Evolutionary conservation across 2,888 invertebrate species (phyloP).

Genomic region (Chrysotoxum bicinctum): DNA sequence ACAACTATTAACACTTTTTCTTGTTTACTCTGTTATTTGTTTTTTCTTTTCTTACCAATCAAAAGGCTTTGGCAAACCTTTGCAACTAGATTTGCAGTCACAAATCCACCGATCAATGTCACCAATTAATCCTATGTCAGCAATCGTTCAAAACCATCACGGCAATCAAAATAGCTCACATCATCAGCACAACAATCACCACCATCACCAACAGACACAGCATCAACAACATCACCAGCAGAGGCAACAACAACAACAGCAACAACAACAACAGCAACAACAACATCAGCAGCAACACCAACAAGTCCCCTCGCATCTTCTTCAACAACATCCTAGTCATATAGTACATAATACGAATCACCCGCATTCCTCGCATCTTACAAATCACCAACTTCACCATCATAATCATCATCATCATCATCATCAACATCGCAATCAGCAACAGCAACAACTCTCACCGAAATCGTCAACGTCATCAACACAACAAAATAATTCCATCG

Average conservation of each 20-base stretch:
- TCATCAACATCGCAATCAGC: constrained; percentile 45
- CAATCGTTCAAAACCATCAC: constrained; percentile 51
- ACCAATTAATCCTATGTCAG: constrained; percentile 63
- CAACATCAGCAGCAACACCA: constrained; percentile 23
- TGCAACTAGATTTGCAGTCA: constrained; percentile 74
- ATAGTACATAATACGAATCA: neutral
- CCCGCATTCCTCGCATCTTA: constrained; percentile 34
- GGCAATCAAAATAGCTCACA: constrained; percentile 36
- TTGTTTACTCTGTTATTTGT: neutral
- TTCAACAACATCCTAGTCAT: constrained; percentile 41
- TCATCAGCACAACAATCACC: constrained; percentile 50
- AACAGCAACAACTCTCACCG: constrained; percentile 44
- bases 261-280: constrained; percentile 36
- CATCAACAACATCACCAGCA: constrained; percentile 43
- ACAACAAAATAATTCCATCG: constrained; percentile 52
- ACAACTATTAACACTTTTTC: neutral
- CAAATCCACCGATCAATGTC: constrained; percentile 72
- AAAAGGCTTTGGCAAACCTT: constrained; percentile 73
- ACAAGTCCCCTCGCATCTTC: constrained; percentile 8
- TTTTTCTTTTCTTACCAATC: neutral
- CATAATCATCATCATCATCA: constrained; percentile 54
- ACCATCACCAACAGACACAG: constrained; percentile 45
- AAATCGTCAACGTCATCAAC: constrained; percentile 50
- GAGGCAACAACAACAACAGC: constrained; percentile 51
- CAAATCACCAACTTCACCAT: constrained; percentile 39